Base-by-base conservation (phyloP, 2,888 invertebrate genomes). In the Tenthredo livida region DNA sequence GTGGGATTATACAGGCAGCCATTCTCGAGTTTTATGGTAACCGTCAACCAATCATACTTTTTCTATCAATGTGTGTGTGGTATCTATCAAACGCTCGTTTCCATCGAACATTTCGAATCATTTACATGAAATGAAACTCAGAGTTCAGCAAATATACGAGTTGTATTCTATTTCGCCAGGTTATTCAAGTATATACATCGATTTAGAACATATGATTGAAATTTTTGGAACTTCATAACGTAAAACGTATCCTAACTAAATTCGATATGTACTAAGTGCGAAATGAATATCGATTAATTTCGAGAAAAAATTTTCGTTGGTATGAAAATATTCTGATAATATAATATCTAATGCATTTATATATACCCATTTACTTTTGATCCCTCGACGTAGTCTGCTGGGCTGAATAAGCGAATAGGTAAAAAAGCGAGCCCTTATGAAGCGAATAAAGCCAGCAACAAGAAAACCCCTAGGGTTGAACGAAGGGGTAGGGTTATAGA, bases 381-480 rank as follows among this genome's bases (percentile, higher is more conserved):
- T 61, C 61, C 61, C 25, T 61, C 3, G 61, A 25, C 61, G 12
- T 25, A n/a, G n/a, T 54, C 54, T 25, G 61, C 10, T 21, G n/a
- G 17, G 2, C 37, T 29, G 70, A 70, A 70, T 70, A 37, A 70
- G 15, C 37, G 29, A 29, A 70, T 70, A 37, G 70, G 15, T 17
- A 37, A 70, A 37, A 37, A 37, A 17, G 70, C n/a, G 25, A 9
- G 17, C n/a, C 70, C 37, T 70, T 70, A 70, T 70, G 70, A 61
- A 61, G 25, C 25, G 61, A 21, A 25, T 61, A 61, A 61, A 61
- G 61, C 25, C 21, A 7, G 61, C 10, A 61, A 25, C 25, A 25
- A 61, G 10, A 70, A 37, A 70, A n/a, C 4, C 70, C n/a, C n/a
- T 37, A n/a, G 70, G 70, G 70, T 29, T 70, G 70, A 37, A 37